A percentile compares a stretch with the other conserved stretches of the same genome.
Evolutionary conservation across 2,888 invertebrate species (phyloP).

Genomic region (Sinentomon sp.): DNA sequence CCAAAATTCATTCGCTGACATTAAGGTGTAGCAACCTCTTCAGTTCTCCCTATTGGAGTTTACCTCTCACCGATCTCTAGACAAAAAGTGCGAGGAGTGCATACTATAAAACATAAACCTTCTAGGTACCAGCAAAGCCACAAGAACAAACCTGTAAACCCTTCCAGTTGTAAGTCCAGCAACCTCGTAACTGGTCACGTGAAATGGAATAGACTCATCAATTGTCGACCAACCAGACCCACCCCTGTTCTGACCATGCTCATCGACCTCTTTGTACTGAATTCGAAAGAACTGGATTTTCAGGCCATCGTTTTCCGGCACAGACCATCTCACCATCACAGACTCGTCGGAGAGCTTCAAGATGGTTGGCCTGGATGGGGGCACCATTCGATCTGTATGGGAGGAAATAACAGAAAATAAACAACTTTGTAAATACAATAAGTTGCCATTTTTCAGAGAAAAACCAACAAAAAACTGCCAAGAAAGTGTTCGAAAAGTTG

Average conservation of each 20-base stretch:
- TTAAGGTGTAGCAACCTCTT: too few relatives aligned
- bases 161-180: constrained; percentile 41
- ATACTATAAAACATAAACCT: too few relatives aligned
- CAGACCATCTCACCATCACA: constrained; percentile 75
- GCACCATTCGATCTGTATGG: constrained; percentile 49
- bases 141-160: constrained; percentile 31
- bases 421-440: too few relatives aligned
- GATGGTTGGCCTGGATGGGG: constrained; percentile 62
- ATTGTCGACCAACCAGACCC: constrained; percentile 41
- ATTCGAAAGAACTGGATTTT: constrained; percentile 69
- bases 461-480: too few relatives aligned
- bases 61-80: background rate
- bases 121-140: too few relatives aligned
- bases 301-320: constrained; percentile 50
- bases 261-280: constrained; percentile 27
- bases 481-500: too few relatives aligned
- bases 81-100: constrained; percentile 4
- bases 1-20: too few relatives aligned
- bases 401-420: too few relatives aligned
- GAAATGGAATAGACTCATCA: constrained; percentile 47
- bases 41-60: background rate
- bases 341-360: constrained; percentile 62
- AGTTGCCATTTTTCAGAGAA: too few relatives aligned
- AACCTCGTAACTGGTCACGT: constrained; percentile 48
- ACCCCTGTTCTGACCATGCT: constrained; percentile 21